A percentile compares a stretch with the other conserved stretches of the same genome.
phyloP scores from a whole-genome alignment of 2,797 vertebrate species.

The Otus scops region DNA sequence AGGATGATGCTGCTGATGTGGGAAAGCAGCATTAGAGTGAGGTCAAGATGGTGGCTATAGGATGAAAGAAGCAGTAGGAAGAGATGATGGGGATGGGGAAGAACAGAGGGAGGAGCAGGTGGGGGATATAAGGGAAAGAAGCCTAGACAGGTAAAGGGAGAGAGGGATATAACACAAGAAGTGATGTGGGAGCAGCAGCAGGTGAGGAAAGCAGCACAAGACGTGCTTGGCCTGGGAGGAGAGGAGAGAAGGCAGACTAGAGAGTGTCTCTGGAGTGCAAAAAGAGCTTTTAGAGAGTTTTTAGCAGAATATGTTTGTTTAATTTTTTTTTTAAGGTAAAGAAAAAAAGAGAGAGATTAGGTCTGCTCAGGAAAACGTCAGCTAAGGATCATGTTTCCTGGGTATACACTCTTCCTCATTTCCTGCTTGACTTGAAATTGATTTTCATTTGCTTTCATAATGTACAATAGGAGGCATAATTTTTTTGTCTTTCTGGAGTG shows the following conservation, averaged over 20 bases:
- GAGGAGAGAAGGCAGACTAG: neutral
- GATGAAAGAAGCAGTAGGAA: neutral
- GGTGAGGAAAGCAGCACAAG: accelerated
- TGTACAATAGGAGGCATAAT: neutral
- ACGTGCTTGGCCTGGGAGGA: neutral
- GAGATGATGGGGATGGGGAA: neutral
- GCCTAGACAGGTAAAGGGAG: neutral
- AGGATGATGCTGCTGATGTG: neutral
- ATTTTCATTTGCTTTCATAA: neutral
- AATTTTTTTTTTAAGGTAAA: neutral
- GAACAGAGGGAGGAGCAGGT: neutral
- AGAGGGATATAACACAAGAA: neutral
- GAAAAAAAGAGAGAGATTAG: neutral
- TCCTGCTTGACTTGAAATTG: neutral
- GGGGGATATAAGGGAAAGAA: neutral
- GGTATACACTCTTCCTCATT: neutral
- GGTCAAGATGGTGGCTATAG: accelerated
- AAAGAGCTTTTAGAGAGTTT: neutral
- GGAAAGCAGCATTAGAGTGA: neutral
- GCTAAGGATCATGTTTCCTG: neutral
- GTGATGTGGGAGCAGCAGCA: neutral
- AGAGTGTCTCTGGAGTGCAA: neutral
- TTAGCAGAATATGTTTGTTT: neutral
- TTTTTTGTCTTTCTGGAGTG: neutral
- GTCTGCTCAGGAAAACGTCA: neutral